Conservation (phyloP, 2,113 vertebrate genomes). For the Clarias macrocephalus region DNA sequence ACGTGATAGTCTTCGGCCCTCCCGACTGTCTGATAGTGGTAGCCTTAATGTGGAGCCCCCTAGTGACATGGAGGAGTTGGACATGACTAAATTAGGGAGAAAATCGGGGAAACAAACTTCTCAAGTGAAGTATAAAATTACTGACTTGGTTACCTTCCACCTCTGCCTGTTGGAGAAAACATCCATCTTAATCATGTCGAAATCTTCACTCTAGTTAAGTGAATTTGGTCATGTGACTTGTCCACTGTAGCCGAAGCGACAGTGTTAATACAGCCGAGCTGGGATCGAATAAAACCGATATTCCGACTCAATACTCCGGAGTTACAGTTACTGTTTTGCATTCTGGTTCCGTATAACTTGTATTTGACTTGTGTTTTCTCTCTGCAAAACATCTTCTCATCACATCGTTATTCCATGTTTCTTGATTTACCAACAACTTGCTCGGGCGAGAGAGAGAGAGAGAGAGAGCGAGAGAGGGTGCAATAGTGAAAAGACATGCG, state of each 20-base stretch:
- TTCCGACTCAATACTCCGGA: background rate
- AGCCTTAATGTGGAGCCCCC: too few relatives aligned
- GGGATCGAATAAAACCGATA: background rate
- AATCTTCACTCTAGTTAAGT: background rate
- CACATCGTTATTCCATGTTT: constrained; percentile 22
- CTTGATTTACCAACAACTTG: constrained; percentile 55
- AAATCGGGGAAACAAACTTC: too few relatives aligned
- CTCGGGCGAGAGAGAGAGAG: background rate
- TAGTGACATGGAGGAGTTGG: too few relatives aligned
- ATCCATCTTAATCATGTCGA: background rate
- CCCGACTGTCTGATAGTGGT: too few relatives aligned
- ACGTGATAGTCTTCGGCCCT: too few relatives aligned
- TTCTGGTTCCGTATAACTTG: background rate
- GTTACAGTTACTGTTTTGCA: background rate
- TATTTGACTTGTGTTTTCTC: background rate
- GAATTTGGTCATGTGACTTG: background rate
- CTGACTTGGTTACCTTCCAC: too few relatives aligned
- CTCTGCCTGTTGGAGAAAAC: background rate
- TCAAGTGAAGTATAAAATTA: too few relatives aligned
- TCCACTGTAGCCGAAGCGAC: background rate
- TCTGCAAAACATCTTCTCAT: background rate
- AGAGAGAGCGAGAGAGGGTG: constrained; percentile 12
- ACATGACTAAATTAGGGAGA: too few relatives aligned
- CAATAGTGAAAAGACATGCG: constrained; percentile 53
- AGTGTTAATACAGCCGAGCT: background rate